Base-by-base conservation (phyloP, 2,113 vertebrate species). In the Hipposideros armiger region DNA sequence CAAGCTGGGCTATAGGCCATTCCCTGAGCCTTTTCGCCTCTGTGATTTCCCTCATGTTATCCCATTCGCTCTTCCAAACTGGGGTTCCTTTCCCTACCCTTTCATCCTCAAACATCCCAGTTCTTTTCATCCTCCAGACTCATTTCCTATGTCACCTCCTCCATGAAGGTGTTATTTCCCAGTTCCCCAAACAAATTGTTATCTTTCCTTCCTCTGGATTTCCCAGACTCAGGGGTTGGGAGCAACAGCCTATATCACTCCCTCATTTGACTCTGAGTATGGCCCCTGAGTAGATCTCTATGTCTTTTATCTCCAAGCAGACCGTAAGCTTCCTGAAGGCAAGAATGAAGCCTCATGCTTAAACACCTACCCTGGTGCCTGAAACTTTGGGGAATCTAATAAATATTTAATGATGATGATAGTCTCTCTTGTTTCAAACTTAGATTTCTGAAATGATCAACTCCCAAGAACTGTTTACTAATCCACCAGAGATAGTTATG, bases 401-500 rank as follows among this genome's bases (percentile, higher is more conserved):
- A 78, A 45, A 70, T 66, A 14, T 62, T 80, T 66, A 73, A 67
- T 83, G 56, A 60, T 88, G 5, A 74, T 16, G 32, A 87, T 76
- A 47, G 11, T 58, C 50, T 83, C 52, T 74, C 15, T 76, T 87
- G 6, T 92, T 82, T 93, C 42, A 52, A 87, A 87, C 22, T 19
- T 54, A 84, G 60, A 32, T 60, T 95, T 92, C 73, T 90, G 69
- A 47, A 95, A 50, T 70, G 70, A 36, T 45, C 36, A 74, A 36
- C 28, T 7, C 19, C 40, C 54, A 87, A 47, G 32, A 80, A 56
- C 19, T 73, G 32, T 11, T 1, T 50, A 54, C 2, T 45, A 67
- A 77, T 30, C 66, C 16, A 86, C 22, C 17, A 74, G 56, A 60
- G 87, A 85, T 5, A 62, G 7, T 89, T 69, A 66, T 7, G 60